These are phyloP conservation scores for Ursus arctos DNA, from an alignment of 2,113 vertebrate genomes.

Conservation along the genomic window DNA sequence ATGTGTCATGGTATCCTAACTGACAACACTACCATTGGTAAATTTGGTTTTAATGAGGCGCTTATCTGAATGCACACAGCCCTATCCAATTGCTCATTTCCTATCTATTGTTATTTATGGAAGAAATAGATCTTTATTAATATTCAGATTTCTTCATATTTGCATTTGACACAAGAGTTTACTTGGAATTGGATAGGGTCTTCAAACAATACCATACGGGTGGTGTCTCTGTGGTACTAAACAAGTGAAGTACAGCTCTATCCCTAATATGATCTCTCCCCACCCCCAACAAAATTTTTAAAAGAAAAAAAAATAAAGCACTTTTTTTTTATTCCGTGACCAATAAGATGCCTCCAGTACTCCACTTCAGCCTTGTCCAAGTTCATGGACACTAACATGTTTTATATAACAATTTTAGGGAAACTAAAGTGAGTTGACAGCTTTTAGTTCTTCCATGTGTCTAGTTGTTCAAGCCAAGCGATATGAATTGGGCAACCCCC, in stretches of 20 bases:
- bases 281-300: background rate
- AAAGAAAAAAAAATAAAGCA: background rate
- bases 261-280: background rate
- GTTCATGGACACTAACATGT: background rate
- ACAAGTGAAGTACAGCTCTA: background rate
- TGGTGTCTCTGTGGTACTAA: background rate
- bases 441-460: background rate
- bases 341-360: background rate
- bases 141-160: slow-evolving; percentile 12
- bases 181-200: background rate
- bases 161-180: background rate
- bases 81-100: slow-evolving; percentile 19
- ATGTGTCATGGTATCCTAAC: slow-evolving; percentile 47
- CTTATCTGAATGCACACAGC: slow-evolving; percentile 39
- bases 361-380: background rate
- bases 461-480: background rate
- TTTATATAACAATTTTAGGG: background rate
- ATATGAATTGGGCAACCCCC: background rate
- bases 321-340: background rate
- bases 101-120: slow-evolving; percentile 61
- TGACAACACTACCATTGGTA: slow-evolving; percentile 67
- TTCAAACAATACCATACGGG: background rate
- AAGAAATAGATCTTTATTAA: slow-evolving; percentile 69
- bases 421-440: background rate
- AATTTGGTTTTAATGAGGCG: slow-evolving; percentile 72